A percentile compares a stretch with the other conserved stretches of the same genome.
phyloP scores from a whole-genome alignment of 1,140 invertebrate genomes.

The Maniola jurtina region DNA sequence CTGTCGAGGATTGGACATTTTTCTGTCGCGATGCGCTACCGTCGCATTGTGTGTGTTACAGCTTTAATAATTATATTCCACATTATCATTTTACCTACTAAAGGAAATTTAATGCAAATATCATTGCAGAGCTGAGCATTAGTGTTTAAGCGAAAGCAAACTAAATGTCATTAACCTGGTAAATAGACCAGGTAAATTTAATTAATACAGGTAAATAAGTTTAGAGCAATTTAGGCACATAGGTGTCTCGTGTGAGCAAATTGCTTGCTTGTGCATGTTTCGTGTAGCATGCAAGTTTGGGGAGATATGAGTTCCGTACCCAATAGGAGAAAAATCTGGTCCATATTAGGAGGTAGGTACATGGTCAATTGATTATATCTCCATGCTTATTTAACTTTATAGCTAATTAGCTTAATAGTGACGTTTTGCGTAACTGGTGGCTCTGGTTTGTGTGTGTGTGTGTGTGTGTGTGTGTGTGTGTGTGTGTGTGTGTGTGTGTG shows the following conservation, averaged over 20 bases:
- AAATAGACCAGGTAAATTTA: slow-evolving; percentile 19
- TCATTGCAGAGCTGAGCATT: slow-evolving; percentile 7
- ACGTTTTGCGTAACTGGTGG: no score
- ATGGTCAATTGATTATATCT: no score
- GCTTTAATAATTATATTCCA: not conserved
- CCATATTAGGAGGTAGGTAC: no score
- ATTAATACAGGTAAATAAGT: slow-evolving; percentile 22
- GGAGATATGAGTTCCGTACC: not conserved
- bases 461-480: no score
- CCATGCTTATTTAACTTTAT: no score
- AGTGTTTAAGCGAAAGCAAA: slow-evolving; percentile 19
- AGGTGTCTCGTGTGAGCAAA: slow-evolving; percentile 10
- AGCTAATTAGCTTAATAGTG: no score
- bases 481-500: no score
- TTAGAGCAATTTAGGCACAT: slow-evolving; percentile 7
- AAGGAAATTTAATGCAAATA: slow-evolving; percentile 21
- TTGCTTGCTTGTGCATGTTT: slow-evolving; percentile 40
- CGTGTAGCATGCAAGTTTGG: slow-evolving; percentile 26
- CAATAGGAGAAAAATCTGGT: no score
- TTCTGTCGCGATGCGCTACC: no score
- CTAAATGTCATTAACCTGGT: slow-evolving; percentile 17
- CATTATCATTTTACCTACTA: not conserved
- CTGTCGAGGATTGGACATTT: no score
- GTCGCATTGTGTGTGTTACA: no score
- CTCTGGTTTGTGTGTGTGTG: no score